These are phyloP conservation scores for Malurus cyaneus DNA, from an alignment of 2,113 vertebrate genomes.

Conservation along the genomic window DNA sequence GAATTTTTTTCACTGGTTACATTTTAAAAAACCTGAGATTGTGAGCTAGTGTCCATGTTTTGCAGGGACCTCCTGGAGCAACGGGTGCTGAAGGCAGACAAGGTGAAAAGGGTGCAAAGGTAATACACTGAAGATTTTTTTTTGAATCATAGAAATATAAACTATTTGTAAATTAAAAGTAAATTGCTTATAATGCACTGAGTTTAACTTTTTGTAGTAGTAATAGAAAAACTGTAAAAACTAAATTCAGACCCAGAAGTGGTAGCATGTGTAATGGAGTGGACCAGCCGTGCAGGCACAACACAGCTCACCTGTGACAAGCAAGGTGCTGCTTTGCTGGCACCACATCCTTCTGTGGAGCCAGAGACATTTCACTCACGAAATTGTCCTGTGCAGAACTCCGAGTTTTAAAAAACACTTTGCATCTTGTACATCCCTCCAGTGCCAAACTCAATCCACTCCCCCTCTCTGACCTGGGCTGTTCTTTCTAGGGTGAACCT, in stretches of 20 bases:
- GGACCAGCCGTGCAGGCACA: neutral
- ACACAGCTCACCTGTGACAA: neutral
- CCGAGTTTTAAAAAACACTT: neutral
- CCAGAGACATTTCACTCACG: neutral
- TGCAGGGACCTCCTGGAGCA: slow-evolving; percentile 90
- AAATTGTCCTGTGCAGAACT: neutral
- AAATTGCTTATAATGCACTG: neutral
- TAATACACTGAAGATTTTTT: slow-evolving; percentile 55
- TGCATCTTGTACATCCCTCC: neutral
- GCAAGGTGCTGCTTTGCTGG: neutral
- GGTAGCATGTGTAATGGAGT: neutral
- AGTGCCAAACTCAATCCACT: neutral
- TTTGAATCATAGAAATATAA: neutral
- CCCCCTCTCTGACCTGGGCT: neutral
- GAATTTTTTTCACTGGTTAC: neutral
- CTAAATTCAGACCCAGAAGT: neutral
- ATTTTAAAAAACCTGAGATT: neutral
- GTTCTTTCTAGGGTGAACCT: slow-evolving; percentile 83
- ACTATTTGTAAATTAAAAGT: neutral
- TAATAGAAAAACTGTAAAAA: neutral
- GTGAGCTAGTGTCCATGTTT: neutral
- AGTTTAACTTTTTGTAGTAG: neutral
- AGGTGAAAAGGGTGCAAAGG: slow-evolving; percentile 98
- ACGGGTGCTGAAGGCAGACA: slow-evolving; percentile 92
- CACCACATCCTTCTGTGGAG: neutral